Base-by-base conservation (phyloP, 2,888 invertebrate species). In the Pteria penguin region DNA sequence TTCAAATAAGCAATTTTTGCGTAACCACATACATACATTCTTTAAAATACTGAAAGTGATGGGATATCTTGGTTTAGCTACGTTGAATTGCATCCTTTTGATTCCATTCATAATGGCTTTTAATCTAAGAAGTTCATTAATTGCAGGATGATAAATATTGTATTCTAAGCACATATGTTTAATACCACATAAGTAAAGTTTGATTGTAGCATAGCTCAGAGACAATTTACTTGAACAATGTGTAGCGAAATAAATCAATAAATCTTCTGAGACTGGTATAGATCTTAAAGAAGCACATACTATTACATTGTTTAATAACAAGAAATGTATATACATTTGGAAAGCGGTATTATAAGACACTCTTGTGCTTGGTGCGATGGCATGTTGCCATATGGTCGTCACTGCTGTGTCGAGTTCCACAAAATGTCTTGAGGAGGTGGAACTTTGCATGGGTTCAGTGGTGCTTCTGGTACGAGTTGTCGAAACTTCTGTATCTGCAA, bases 111-210 rank as follows among this genome's bases (percentile, higher is more conserved):
- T n/a, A n/a, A n/a, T n/a, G n/a, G 5, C 63, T 32, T 3, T n/a
- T n/a, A 67, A 18, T 31, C 55, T 18, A 14, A 18, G 54, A 45
- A 66, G 2, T 2, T 26, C 2, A n/a, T 3, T 55, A 2, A 24
- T 18, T 18, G 3, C 2, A 18, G 67, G 67, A 55, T 55, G 57
- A 2, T 1, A 1, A 24, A 67, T 54, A n/a, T 31, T 11, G 18
- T 55, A 11, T 8, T 22, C 27, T 14, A 52, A 14, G n/a, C 67
- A 67, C 26, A n/a, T 26, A 55, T n/a, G 57, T 22, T 24, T 27
- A 3, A 29, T 55, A n/a, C 67, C 67, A 55, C 67, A 67, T n/a
- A 67, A 18, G 24, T 67, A 67, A 27, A 67, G 31, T 18, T 69
- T 69, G 29, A 45, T 70, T 14, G 70, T 70, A 1, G 29, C 4